phyloP scores from a whole-genome alignment of 92 coral and sea anemone species.

The Ricordea florida region DNA sequence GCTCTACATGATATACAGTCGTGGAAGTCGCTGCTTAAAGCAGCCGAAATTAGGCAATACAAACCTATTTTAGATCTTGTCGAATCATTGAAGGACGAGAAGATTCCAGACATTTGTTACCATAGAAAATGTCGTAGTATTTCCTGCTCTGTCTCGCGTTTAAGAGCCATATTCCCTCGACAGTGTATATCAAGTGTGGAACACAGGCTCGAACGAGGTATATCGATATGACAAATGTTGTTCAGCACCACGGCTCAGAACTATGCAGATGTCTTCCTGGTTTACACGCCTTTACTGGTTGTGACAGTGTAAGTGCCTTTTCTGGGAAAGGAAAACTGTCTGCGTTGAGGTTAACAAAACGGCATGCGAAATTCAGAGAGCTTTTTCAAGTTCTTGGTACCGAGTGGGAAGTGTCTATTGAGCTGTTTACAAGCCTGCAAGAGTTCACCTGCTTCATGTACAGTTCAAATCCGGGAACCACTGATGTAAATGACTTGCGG shows the following conservation, averaged over 20 bases:
- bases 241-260: not conserved
- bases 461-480: constrained; percentile 35
- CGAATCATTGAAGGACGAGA: not conserved
- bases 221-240: not conserved
- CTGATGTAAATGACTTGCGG: constrained; percentile 32
- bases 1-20: not conserved
- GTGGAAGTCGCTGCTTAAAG: not conserved
- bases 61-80: not conserved
- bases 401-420: constrained; percentile 42
- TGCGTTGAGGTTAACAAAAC: not conserved
- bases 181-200: not conserved
- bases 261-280: not conserved
- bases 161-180: not conserved
- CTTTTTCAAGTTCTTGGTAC: constrained; percentile 25
- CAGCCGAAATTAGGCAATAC: not conserved
- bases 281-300: constrained; percentile 35
- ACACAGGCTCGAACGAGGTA: not conserved
- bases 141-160: constrained; percentile 41
- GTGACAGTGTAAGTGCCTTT: constrained; percentile 33
- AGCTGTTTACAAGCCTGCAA: constrained; percentile 14
- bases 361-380: constrained; percentile 28
- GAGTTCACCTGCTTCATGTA: constrained; percentile 45
- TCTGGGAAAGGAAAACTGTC: constrained; percentile 45
- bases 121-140: too few species aligned
- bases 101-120: not conserved